Percentiles rank a stretch among this genome's conserved stretches.
Conservation (phyloP, 2,113 vertebrate species). For the Paramormyrops kingsleyae region DNA sequence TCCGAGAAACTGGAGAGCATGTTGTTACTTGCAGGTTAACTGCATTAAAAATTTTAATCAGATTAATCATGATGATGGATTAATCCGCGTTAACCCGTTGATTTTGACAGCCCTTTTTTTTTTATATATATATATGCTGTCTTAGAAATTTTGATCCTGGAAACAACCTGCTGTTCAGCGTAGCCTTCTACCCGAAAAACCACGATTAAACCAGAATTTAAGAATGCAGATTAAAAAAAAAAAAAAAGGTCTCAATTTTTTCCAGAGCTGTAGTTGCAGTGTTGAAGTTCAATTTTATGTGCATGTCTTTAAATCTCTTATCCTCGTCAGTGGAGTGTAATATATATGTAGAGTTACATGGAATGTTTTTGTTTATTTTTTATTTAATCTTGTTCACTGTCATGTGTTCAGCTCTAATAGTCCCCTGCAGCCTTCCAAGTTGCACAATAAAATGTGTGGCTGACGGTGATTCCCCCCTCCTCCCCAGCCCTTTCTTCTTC, state of each 20-base stretch:
- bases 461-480: not conserved
- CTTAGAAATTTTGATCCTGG: not conserved
- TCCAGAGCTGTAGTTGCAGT: not conserved
- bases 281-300: not conserved
- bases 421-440: not conserved
- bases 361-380: not conserved
- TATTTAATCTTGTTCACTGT: not conserved
- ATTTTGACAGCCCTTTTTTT: too few species aligned
- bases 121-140: too few species aligned
- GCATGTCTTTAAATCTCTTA: not conserved
- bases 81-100: too few species aligned
- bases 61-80: too few species aligned
- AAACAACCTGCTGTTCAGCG: not conserved
- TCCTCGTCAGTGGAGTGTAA: not conserved
- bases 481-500: conserved; percentile 92
- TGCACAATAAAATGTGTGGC: not conserved
- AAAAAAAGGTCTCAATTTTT: not conserved
- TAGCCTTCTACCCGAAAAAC: not conserved
- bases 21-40: too few species aligned
- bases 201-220: not conserved
- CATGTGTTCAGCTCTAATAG: not conserved
- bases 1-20: too few species aligned
- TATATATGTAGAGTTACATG: not conserved
- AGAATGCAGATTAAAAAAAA: not conserved
- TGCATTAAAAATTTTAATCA: too few species aligned